Conservation (phyloP, 2,797 vertebrate genomes). For the Siniperca scherzeri region DNA sequence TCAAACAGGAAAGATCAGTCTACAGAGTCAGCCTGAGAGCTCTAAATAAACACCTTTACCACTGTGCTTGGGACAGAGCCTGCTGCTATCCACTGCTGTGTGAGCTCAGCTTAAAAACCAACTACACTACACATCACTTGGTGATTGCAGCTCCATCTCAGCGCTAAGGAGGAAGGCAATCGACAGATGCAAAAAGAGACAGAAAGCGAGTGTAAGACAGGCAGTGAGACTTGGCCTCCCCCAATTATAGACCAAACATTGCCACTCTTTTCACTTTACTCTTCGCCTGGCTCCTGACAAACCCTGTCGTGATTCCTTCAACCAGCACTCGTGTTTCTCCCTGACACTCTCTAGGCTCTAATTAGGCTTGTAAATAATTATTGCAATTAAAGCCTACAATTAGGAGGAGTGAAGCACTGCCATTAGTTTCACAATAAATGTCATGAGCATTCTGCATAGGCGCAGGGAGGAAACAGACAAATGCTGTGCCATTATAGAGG, state of each 20-base stretch:
- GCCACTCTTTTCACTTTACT: conserved; percentile 67
- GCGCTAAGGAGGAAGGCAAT: conserved; percentile 18
- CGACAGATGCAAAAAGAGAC: conserved; percentile 25
- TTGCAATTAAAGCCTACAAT: conserved; percentile 91
- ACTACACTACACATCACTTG: conserved; percentile 16
- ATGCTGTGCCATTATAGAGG: conserved; percentile 69
- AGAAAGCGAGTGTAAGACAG: conserved; percentile 21
- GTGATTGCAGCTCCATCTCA: conserved; percentile 36
- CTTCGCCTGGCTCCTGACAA: conserved; percentile 78
- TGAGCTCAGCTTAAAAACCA: conserved; percentile 37
- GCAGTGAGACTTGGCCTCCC: conserved; percentile 48
- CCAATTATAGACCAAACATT: conserved; percentile 75
- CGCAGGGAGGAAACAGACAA: conserved; percentile 77
- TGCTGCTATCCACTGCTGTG: conserved; percentile 36
- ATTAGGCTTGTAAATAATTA: conserved; percentile 92
- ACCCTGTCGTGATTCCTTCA: conserved; percentile 80
- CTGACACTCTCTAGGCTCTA: conserved; percentile 85
- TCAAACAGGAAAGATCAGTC: conserved; percentile 52
- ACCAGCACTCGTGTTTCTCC: conserved; percentile 78
- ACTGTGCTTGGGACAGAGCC: conserved; percentile 16
- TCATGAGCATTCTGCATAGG: conserved; percentile 79
- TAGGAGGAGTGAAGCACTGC: conserved; percentile 83
- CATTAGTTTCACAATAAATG: conserved; percentile 87
- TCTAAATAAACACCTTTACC: conserved; percentile 55
- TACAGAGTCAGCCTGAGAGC: conserved; percentile 35